Base-by-base conservation (phyloP, 37 sponge, comb jelly and placozoan species). In the Mnemiopsis leidyi region DNA sequence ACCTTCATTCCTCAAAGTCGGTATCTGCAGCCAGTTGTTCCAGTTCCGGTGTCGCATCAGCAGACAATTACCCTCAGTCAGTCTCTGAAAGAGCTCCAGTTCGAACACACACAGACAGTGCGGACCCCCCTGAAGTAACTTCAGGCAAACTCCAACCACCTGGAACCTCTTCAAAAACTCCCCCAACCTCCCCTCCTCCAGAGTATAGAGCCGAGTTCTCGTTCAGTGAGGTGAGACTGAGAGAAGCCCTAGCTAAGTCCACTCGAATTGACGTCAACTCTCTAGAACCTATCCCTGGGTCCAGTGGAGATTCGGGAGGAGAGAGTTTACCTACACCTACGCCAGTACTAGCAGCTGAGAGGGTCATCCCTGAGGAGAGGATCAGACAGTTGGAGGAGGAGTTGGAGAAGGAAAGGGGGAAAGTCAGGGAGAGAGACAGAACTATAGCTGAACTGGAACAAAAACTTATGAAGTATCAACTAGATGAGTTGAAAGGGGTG, bases 381-480 rank as follows among this genome's bases (percentile, higher is more conserved):
- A 61, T 85, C 0, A 85, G 48, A 16, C 61, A 85, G 90, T 25
- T 85, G 61, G 90, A 85, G 90, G 23, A 1, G 39, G 90, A 85
- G 21, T 24, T 85, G 3, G 61, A 38, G 3, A 0, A 0, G 36
- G 90, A 85, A 25, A 85, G 67, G 25, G 29, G 39, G 90, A 38
- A 37, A 61, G 48, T 85, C 35, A 38, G 24, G 90, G 90, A 85
- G 2, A 7, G 48, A 37, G 90, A 85, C 39, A 26, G 1, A 25
- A 85, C 13, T 13, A 85, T 85, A n/a, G 90, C 90, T 24, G 90
- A 85, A n/a, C 48, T 85, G 23, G 90, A 85, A 33, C 90, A 85
- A 28, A 85, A 85, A 40, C 90, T 85, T 2, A 13, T 39, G 61
- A 18, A 85, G 61, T 85, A 85, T 40, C 90, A 85, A 28, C 37